Evolutionary conservation across 2,888 invertebrate genomes (phyloP).

Genomic region (Ctena decussata): DNA sequence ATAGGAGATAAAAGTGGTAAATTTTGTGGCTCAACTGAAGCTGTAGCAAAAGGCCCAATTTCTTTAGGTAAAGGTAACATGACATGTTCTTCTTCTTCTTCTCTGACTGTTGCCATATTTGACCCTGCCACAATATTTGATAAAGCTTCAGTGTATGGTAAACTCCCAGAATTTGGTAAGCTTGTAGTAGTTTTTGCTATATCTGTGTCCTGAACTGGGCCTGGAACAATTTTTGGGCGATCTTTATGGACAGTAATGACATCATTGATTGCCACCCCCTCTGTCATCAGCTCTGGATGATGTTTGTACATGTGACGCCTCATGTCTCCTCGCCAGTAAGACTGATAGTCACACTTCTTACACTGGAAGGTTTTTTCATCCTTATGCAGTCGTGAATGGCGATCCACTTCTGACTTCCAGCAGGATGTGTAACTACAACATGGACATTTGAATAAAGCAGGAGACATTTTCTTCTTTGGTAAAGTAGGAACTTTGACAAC

Average conservation of each 20-base stretch:
- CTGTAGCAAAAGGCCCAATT: not conserved
- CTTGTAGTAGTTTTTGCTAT: not conserved
- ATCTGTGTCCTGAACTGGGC: not conserved
- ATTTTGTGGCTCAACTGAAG: not conserved
- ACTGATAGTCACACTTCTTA: conserved; percentile 87
- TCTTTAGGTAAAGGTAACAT: not conserved
- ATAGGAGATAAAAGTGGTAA: not conserved
- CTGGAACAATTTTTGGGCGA: not conserved
- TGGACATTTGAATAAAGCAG: conserved; percentile 89
- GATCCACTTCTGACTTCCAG: conserved; percentile 87
- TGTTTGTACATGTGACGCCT: conserved; percentile 88
- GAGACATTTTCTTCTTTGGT: conserved; percentile 75
- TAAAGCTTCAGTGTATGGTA: not conserved
- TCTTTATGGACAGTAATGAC: conserved; percentile 69
- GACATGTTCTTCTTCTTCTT: too few species aligned
- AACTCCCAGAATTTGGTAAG: not conserved
- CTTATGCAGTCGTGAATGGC: conserved; percentile 87
- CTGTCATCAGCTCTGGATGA: conserved; percentile 82
- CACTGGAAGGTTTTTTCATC: conserved; percentile 87
- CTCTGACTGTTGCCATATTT: not conserved
- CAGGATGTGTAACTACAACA: conserved; percentile 88
- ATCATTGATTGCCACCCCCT: conserved; percentile 72
- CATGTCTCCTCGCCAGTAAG: conserved; percentile 88
- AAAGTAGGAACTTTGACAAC: conserved; percentile 74
- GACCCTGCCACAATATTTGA: not conserved